Evolutionary conservation across 2,888 invertebrate genomes (phyloP), one percentile per base, ranked within the genome.

Genomic region (Autographa pulchrina): DNA sequence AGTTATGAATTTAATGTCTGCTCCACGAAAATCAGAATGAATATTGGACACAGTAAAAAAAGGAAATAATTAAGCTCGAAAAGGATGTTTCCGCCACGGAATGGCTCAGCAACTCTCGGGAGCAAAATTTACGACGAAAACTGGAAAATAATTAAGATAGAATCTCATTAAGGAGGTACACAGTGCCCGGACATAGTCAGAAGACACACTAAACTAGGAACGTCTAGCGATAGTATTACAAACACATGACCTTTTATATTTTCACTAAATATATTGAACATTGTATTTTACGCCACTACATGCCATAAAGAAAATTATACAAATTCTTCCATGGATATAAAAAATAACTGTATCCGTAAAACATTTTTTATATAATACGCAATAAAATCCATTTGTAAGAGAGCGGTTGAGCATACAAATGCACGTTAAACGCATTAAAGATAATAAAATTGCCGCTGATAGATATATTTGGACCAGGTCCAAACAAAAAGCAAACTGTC

Each of bases 1-100:
- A 91, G 92, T 92, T 93, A 93, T 95, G 94, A 95, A 94, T 94
- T 93, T 92, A 93, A 94, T 93, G 90, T 90, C 89, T 89, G 84
- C 91, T 90, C 90, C 82, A 86, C 90, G 90, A 92, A 93, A 93
- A 93, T 92, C 91, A 77, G 86, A 91, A 93, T 90, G 92, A 92
- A 94, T 94, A 94, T 94, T 93, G 92, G 92, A 91, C 90, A 90
- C 88, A 85, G 89, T 89, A 91, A 92, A 93, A 90, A 91, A 91
- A 89, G 90, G 88, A 92, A 92, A 92, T 91, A 92, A 93, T 93
- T 92, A 92, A 92, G 89, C 89, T 84, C 84, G 85, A 87, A 89
- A 92, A 90, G 90, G 88, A 92, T 92, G 89, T 91, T 93, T 90
- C 90, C 88, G 85, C 88, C 86, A 85, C 88, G 86, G 83, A 92